Percentiles rank a stretch among this genome's conserved stretches.
Conservation (phyloP, 2,797 vertebrate species). For the Myiothlypis chrysogaster region DNA sequence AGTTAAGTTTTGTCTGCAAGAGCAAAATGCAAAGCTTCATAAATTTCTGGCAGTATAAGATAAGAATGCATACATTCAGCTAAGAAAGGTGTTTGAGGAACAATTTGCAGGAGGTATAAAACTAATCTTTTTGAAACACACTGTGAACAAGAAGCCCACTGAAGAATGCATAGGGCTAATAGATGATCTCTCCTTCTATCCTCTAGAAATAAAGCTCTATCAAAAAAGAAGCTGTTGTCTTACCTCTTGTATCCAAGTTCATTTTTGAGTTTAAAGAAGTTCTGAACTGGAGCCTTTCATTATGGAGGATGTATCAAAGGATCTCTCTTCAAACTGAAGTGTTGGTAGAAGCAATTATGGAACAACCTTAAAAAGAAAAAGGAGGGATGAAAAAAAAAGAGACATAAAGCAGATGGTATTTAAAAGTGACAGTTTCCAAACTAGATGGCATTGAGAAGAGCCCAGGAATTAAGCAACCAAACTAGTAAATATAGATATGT, state of each 20-base stretch:
- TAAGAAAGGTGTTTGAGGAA: not conserved
- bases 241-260: not conserved
- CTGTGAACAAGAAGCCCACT: not conserved
- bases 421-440: not conserved
- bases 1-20: not conserved
- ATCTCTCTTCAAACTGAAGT: not conserved
- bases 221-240: not conserved
- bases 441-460: not conserved
- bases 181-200: not conserved
- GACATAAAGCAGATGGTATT: not conserved
- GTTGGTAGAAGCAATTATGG: not conserved
- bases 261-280: not conserved
- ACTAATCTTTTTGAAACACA: not conserved
- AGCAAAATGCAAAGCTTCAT: not conserved
- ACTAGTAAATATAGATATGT: not conserved
- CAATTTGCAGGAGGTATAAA: not conserved
- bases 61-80: not conserved
- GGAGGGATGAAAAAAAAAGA: not conserved
- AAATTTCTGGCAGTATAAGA: not conserved
- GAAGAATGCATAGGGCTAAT: not conserved
- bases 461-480: not conserved
- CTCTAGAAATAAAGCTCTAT: not conserved
- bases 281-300: not conserved
- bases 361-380: not conserved
- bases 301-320: not conserved